Percentiles rank a stretch among this genome's conserved stretches.
Evolutionary conservation across 2,888 invertebrate species (phyloP).

Genomic region (Ophion ellenae): DNA sequence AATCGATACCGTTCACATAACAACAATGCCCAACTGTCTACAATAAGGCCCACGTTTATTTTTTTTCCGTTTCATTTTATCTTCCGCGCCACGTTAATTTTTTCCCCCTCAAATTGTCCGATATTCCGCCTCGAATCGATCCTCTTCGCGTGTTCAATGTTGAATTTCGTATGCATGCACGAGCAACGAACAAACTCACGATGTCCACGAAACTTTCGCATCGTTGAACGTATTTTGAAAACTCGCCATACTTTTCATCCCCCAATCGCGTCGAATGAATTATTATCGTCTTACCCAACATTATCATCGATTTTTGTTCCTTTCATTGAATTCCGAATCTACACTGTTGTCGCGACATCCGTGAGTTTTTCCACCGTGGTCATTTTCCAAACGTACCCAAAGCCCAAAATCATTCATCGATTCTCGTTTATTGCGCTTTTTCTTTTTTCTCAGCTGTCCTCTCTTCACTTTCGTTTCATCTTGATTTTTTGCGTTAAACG

Average conservation of each 20-base stretch:
- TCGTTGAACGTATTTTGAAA: slow-evolving; percentile 2
- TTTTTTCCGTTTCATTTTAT: slow-evolving; percentile 34
- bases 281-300: neutral
- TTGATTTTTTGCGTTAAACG: slow-evolving; percentile 13
- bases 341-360: neutral
- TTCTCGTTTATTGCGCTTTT: slow-evolving; percentile 33
- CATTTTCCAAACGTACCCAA: slow-evolving; percentile 73
- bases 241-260: slow-evolving; percentile 20
- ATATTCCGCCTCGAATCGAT: neutral
- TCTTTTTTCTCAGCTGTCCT: slow-evolving; percentile 23
- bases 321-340: neutral
- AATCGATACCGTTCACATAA: slow-evolving; percentile 78
- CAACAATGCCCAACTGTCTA: slow-evolving; percentile 83
- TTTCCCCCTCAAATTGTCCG: slow-evolving; percentile 38
- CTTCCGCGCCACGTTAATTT: slow-evolving; percentile 68
- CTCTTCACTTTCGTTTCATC: neutral
- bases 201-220: slow-evolving; percentile 10
- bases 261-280: neutral
- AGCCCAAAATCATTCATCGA: slow-evolving; percentile 78
- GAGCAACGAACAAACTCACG: slow-evolving; percentile 37
- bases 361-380: slow-evolving; percentile 27
- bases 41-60: slow-evolving; percentile 81
- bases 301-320: neutral
- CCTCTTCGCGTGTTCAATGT: slow-evolving; percentile 5
- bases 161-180: slow-evolving; percentile 7